phyloP scores from a whole-genome alignment of 2,797 vertebrate species.

The Eulemur coronatus region DNA sequence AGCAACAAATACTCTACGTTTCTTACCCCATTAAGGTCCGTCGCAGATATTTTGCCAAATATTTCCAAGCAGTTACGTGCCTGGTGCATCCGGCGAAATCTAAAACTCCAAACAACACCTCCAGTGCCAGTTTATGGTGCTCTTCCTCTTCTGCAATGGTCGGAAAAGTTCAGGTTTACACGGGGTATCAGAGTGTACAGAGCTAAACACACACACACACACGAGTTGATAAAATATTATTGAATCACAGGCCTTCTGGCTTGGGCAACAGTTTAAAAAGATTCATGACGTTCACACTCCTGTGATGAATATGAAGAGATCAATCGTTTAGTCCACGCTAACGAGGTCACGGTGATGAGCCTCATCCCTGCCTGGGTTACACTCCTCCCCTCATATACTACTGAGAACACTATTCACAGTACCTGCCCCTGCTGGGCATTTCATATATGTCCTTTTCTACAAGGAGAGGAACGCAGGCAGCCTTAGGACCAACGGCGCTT shows the following conservation, averaged over 20 bases:
- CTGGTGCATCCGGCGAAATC: slow-evolving; percentile 92
- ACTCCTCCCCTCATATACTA: neutral
- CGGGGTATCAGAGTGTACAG: neutral
- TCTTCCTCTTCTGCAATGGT: slow-evolving; percentile 83
- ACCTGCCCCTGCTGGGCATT: neutral
- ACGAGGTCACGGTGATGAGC: neutral
- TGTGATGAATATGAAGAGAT: neutral
- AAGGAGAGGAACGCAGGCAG: neutral
- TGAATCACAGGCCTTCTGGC: neutral
- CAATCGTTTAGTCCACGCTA: neutral
- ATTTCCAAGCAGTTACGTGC: slow-evolving; percentile 88
- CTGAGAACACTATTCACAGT: neutral
- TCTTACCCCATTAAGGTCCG: slow-evolving; percentile 84
- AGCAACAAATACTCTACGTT: neutral
- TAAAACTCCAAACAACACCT: slow-evolving; percentile 89
- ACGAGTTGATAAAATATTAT: neutral
- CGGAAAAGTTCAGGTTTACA: neutral
- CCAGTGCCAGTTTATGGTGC: slow-evolving; percentile 83
- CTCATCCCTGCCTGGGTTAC: neutral
- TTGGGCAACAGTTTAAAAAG: neutral
- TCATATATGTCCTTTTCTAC: neutral
- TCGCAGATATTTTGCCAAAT: slow-evolving; percentile 84
- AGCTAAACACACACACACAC: neutral
- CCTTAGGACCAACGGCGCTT: neutral
- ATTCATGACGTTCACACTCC: rapidly evolving